phyloP scores from a whole-genome alignment of 2,113 vertebrate genomes.

The Saimiri boliviensis region DNA sequence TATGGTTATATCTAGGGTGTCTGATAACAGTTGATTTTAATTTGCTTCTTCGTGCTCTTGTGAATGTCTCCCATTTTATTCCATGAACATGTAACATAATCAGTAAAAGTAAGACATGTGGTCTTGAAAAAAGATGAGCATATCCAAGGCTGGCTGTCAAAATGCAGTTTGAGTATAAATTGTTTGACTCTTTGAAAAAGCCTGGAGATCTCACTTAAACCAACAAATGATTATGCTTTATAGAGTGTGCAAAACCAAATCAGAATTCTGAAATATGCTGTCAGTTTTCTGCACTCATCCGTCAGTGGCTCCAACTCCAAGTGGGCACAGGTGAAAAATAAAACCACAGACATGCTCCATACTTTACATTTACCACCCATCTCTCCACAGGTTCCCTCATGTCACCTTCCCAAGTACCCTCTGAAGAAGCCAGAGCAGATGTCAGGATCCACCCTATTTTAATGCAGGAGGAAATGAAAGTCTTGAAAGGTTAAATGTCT shows the following conservation, averaged over 20 bases:
- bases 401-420: background rate
- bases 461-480: background rate
- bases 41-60: constrained; percentile 30
- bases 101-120: background rate
- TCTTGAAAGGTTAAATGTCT: background rate
- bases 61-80: background rate
- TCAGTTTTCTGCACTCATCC: background rate
- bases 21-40: background rate
- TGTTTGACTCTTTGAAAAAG: constrained; percentile 34
- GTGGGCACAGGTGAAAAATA: background rate
- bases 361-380: fast-evolving
- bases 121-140: background rate
- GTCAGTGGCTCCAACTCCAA: background rate
- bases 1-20: background rate
- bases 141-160: constrained; percentile 19
- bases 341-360: background rate
- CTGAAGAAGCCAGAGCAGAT: background rate
- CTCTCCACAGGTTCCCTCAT: fast-evolving
- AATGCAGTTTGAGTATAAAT: constrained; percentile 4
- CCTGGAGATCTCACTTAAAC: background rate
- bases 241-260: background rate
- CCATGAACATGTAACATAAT: background rate
- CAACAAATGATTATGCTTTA: background rate
- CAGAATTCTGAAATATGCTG: background rate
- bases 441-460: background rate